A percentile compares a stretch with the other conserved stretches of the same genome.
Conservation (phyloP, 2,888 invertebrate species). For the Exocentrus adspersus region DNA sequence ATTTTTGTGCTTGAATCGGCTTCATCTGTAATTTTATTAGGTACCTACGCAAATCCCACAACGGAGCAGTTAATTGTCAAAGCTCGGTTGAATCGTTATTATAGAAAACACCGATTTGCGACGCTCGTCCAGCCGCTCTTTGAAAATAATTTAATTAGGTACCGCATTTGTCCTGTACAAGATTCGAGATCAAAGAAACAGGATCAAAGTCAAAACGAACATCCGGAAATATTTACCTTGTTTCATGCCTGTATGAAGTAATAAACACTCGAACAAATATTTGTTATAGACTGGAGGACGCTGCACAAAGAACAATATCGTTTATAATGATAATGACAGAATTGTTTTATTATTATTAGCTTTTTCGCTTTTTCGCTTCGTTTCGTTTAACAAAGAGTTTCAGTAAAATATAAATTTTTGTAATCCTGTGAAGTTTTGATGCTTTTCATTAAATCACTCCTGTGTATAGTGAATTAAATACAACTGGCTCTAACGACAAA, state of each 20-base stretch:
- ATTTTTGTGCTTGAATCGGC: no score
- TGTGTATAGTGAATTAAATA: no score
- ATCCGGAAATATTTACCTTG: not conserved
- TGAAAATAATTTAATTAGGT: slow-evolving; percentile 16
- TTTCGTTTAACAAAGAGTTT: no score
- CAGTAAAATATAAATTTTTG: no score
- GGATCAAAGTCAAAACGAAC: slow-evolving; percentile 4
- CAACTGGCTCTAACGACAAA: no score
- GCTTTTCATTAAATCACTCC: no score
- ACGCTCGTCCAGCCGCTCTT: not conserved
- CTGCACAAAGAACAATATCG: no score
- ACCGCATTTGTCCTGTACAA: slow-evolving; percentile 7
- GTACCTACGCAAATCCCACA: not conserved
- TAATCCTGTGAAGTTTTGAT: no score
- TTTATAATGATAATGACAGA: no score
- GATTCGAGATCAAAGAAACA: slow-evolving; percentile 7
- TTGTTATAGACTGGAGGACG: no score
- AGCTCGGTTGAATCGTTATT: slow-evolving; percentile 5
- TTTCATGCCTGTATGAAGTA: not conserved
- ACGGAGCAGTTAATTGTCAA: slow-evolving; percentile 1
- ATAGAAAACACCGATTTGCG: slow-evolving; percentile 4
- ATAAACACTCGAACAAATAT: not conserved
- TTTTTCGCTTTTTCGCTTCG: not conserved
- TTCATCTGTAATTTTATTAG: no score
- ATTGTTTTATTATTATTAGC: no score